Base-by-base conservation (phyloP, 1,140 invertebrate species). In the Platorchestia sp. region DNA sequence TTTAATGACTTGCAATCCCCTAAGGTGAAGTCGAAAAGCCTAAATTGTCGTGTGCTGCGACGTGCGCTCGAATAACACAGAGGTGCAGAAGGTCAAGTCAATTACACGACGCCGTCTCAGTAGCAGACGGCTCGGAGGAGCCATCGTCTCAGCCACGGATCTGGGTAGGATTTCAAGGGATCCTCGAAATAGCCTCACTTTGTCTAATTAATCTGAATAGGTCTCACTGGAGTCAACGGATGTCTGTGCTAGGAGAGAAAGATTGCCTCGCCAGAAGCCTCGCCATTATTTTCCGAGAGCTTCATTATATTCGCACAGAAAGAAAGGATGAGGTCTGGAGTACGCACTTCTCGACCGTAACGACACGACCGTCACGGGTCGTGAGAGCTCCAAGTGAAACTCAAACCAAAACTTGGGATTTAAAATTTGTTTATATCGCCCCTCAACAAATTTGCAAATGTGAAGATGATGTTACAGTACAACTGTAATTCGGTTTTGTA, bases 161-260 rank as follows among this genome's bases (percentile, higher is more conserved):
- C 91, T 45, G 14, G 41, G 45, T 6, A 93, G 91, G 91, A 93
- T 93, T 93, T 47, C 91, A 45, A 44, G 91, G 45, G 91, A 45
- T 44, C 45, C 91, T 47, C 40, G 43, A 93, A 93, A 93, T 93
- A 93, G 91, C 45, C 43, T 44, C 91, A 93, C 91, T 93, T 93
- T n/a, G 43, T 93, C 91, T 93, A 93, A 93, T 93, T 93, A 93
- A 93, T 93, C 43, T 93, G 91, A 47, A 93, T 45, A 93, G 91
- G 43, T 93, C 91, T 45, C 44, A 47, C 43, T 89, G 91, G 10
- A 93, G 91, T 93, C 43, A 45, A 93, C 43, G 45, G 27, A 93
- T 93, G 91, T 93, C 91, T 44, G 91, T 45, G 43, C 43, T n/a
- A 93, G 44, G 44, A 89, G 45, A 47, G 45, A 93, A n/a, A 40